These are phyloP conservation scores for Erithacus rubecula DNA, from an alignment of 2,797 vertebrate genomes.

Conservation along the genomic window DNA sequence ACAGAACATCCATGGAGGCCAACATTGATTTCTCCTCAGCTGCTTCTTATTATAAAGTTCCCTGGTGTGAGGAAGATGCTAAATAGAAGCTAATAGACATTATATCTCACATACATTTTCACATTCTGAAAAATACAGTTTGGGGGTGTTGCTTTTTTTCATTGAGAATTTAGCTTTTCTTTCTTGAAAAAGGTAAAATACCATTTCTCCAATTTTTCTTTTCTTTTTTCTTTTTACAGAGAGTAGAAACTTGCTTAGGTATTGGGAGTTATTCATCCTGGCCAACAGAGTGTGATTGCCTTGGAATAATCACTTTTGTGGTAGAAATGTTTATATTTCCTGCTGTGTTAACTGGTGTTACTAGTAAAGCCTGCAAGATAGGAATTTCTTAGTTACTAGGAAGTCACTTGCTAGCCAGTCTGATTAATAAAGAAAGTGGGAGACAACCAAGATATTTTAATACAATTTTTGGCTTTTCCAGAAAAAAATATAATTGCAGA, in stretches of 20 bases:
- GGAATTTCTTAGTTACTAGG: constrained; percentile 1
- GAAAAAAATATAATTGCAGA: background rate
- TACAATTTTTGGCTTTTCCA: background rate
- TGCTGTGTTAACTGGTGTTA: constrained; percentile 34
- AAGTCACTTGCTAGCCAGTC: background rate
- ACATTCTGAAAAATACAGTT: constrained; percentile 45
- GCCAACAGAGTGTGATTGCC: background rate
- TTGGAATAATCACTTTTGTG: background rate
- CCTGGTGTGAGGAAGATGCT: constrained; percentile 48
- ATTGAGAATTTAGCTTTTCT: background rate
- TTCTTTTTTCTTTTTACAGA: background rate
- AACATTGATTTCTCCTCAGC: constrained; percentile 57
- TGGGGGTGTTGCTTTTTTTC: background rate
- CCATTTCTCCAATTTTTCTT: background rate
- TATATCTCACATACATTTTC: constrained; percentile 43
- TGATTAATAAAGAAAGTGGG: background rate
- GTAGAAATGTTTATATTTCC: constrained; percentile 17
- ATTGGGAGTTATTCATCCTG: background rate
- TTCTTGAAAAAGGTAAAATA: background rate
- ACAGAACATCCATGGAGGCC: constrained; percentile 32
- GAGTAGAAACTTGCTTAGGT: background rate
- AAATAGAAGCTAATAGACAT: constrained; percentile 63
- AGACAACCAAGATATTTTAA: constrained; percentile 2
- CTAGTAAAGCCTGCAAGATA: background rate
- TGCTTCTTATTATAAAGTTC: constrained; percentile 68